Evolutionary conservation across 2,113 vertebrate species (phyloP).

Genomic region (Myrmecophaga tridactyla): DNA sequence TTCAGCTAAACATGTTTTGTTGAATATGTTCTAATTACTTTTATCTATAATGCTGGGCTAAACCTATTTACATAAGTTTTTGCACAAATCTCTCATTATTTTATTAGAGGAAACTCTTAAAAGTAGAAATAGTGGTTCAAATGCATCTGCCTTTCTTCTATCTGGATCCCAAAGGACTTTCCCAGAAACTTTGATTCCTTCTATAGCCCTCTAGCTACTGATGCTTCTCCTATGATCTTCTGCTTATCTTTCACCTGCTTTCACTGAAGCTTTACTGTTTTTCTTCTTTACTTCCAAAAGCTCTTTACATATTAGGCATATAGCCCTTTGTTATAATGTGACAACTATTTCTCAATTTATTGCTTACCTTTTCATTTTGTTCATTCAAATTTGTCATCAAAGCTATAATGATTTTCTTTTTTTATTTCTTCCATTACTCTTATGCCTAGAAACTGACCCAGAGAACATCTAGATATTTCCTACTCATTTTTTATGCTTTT

Average conservation of each 20-base stretch:
- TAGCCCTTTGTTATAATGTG: neutral
- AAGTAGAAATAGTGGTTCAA: neutral
- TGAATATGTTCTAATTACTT: neutral
- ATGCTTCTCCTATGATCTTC: neutral
- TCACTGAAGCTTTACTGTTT: neutral
- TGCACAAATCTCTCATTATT: neutral
- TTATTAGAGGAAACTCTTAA: neutral
- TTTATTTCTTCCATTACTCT: neutral
- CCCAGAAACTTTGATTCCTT: neutral
- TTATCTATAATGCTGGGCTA: neutral
- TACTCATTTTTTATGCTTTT: neutral
- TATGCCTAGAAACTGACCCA: neutral
- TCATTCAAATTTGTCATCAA: neutral
- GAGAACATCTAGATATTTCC: neutral
- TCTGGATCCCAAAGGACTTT: neutral
- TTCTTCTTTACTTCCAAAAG: neutral
- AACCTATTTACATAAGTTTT: neutral
- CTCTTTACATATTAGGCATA: neutral
- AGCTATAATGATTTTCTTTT: neutral
- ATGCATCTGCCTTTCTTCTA: neutral
- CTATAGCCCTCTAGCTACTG: neutral
- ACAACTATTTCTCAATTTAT: neutral
- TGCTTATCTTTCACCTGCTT: neutral
- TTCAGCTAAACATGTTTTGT: neutral
- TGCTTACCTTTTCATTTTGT: slow-evolving; percentile 11